Base-by-base conservation (phyloP, 1,140 invertebrate species). In the Cotesia vestalis region DNA sequence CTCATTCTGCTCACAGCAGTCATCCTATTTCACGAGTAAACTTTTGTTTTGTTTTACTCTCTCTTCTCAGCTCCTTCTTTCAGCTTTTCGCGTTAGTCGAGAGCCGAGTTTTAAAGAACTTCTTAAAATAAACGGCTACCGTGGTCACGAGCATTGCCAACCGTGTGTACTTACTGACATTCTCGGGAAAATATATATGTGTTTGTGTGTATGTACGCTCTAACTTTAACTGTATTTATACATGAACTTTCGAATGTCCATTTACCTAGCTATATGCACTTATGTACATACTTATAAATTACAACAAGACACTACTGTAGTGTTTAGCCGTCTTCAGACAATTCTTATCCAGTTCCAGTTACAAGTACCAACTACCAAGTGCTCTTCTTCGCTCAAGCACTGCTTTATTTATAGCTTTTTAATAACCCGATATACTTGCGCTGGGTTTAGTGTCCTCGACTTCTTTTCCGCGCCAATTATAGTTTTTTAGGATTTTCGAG, bases 111-210 rank as follows among this genome's bases (percentile, higher is more conserved):
- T 80, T 78, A 82, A 84, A 83, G 81, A 83, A 83, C 79, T 79
- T 75, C 75, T 82, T 82, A 81, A 83, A 83, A 81, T 83, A 83
- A 83, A 83, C 81, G 82, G 76, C 79, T 73, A 68, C 68, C 53
- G 69, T 64, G 46, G 69, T 59, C 52, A 61, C 61, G 71, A 66
- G 53, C 63, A 60, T 64, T 52, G 53, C 27, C 12, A 60, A 51
- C 66, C 27, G 40, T 67, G 66, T 66, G 63, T 67, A 38, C 51
- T 51, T 66, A 66, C 40, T 52, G 64, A 66, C 34, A 38, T 27
- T 4, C 20, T 55, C 12, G 27, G 27, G 27, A 27, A 66, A 12
- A 34, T 55, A 52, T 35, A 14, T 20, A 8, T 66, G 9, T 55
- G 11, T 20, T 53, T 66, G 35, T 46, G 11, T 34, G 51, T 66